These are phyloP conservation scores for Drosophila vallismaia DNA, from an alignment of 2,888 invertebrate species.

Conservation along the genomic window DNA sequence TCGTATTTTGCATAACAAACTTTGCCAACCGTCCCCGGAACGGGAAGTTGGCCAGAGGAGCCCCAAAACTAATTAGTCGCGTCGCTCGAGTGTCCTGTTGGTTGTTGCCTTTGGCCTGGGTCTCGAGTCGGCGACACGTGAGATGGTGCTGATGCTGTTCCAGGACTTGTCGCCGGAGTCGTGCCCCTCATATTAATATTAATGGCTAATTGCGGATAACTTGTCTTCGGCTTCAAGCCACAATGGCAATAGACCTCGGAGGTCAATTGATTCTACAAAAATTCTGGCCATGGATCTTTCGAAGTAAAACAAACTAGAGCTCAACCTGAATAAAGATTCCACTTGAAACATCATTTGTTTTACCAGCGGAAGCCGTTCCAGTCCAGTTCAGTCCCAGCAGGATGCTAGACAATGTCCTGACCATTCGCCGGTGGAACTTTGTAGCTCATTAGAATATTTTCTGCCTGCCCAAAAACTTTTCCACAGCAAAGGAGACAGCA, in stretches of 20 bases:
- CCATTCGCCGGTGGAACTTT: slow-evolving; percentile 51
- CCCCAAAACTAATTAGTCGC: slow-evolving; percentile 75
- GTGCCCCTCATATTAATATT: slow-evolving; percentile 70
- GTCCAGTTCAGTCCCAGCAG: slow-evolving; percentile 47
- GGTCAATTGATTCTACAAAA: neutral
- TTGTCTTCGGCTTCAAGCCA: slow-evolving; percentile 45
- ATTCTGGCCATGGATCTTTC: no score
- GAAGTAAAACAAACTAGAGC: neutral
- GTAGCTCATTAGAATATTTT: slow-evolving; percentile 79
- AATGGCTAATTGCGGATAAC: slow-evolving; percentile 65
- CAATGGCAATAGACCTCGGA: slow-evolving; percentile 8
- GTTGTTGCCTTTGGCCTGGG: neutral
- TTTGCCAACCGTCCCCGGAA: slow-evolving; percentile 40
- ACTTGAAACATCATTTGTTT: slow-evolving; percentile 56
- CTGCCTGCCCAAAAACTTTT: slow-evolving; percentile 29
- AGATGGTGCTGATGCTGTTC: slow-evolving; percentile 30
- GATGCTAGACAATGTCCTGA: slow-evolving; percentile 43
- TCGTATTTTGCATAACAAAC: slow-evolving; percentile 80
- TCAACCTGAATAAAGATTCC: slow-evolving; percentile 9
- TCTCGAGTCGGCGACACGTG: slow-evolving; percentile 66
- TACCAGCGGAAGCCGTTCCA: slow-evolving; percentile 31
- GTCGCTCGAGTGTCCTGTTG: slow-evolving; percentile 28
- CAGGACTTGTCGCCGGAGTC: slow-evolving; percentile 26
- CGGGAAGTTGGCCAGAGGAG: slow-evolving; percentile 46
- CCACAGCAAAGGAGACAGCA: slow-evolving; percentile 15